Conservation (phyloP, 2,888 invertebrate genomes). For the Cephus spinipes region DNA sequence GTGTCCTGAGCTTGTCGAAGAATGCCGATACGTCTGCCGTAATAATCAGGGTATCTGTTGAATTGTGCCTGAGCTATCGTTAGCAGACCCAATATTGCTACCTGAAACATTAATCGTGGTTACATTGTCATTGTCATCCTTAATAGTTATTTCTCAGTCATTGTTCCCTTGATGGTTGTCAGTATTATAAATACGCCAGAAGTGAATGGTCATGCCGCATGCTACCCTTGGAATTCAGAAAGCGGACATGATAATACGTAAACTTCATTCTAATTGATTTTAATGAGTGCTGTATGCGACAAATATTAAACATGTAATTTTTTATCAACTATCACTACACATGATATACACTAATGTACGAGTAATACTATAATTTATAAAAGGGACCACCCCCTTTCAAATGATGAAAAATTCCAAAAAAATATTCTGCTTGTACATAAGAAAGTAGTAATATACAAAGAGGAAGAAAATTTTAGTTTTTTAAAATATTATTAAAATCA, state of each 20-base stretch:
- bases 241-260: neutral
- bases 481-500: neutral
- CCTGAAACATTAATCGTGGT: slow-evolving; percentile 23
- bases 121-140: neutral
- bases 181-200: neutral
- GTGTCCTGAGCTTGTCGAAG: slow-evolving; percentile 59
- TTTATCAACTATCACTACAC: neutral
- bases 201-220: neutral
- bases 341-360: neutral
- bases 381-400: neutral
- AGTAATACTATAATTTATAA: neutral
- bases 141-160: neutral
- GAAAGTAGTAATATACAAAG: neutral
- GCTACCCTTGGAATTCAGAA: neutral
- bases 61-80: slow-evolving; percentile 45
- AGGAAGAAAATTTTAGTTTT: neutral
- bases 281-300: neutral
- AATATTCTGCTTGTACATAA: neutral
- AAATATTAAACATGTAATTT: neutral
- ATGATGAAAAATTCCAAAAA: neutral
- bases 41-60: slow-evolving; percentile 48
- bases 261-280: neutral
- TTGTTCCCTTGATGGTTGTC: neutral
- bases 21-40: slow-evolving; percentile 57
- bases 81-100: slow-evolving; percentile 42